phyloP scores from a whole-genome alignment of 2,888 invertebrate species.

The Geotrupes spiniger region DNA sequence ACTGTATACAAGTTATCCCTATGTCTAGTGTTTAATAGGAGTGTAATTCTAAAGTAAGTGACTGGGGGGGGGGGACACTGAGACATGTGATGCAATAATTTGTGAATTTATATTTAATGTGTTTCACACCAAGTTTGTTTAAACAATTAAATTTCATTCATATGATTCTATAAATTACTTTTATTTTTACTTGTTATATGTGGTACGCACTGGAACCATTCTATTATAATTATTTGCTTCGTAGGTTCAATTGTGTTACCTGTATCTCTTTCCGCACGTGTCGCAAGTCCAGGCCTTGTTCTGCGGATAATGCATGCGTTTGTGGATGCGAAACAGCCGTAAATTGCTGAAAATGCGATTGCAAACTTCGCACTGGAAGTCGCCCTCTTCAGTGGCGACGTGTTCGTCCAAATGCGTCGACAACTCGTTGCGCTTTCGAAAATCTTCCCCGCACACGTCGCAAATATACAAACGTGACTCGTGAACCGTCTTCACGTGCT shows the following conservation, averaged over 20 bases:
- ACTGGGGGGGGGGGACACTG: no score
- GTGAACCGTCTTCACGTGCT: slow-evolving; percentile 62
- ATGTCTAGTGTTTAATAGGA: no score
- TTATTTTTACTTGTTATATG: no score
- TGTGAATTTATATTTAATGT: no score
- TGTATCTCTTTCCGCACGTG: slow-evolving; percentile 65
- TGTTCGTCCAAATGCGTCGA: slow-evolving; percentile 64
- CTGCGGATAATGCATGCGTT: slow-evolving; percentile 62
- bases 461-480: slow-evolving; percentile 67
- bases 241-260: slow-evolving; percentile 39
- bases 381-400: slow-evolving; percentile 60
- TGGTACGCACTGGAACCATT: no score
- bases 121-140: no score
- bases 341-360: slow-evolving; percentile 61
- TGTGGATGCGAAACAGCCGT: slow-evolving; percentile 61
- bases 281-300: slow-evolving; percentile 63
- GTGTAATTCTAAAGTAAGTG: no score
- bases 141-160: no score
- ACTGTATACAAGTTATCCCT: no score
- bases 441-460: slow-evolving; percentile 64
- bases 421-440: slow-evolving; percentile 62
- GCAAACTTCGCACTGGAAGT: slow-evolving; percentile 64
- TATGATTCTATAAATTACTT: no score
- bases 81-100: no score
- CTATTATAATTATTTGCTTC: neutral